Evolutionary conservation across 2,797 vertebrate genomes (phyloP), one percentile per base, ranked within the genome.

Genomic region (Lithobates sylvaticus): DNA sequence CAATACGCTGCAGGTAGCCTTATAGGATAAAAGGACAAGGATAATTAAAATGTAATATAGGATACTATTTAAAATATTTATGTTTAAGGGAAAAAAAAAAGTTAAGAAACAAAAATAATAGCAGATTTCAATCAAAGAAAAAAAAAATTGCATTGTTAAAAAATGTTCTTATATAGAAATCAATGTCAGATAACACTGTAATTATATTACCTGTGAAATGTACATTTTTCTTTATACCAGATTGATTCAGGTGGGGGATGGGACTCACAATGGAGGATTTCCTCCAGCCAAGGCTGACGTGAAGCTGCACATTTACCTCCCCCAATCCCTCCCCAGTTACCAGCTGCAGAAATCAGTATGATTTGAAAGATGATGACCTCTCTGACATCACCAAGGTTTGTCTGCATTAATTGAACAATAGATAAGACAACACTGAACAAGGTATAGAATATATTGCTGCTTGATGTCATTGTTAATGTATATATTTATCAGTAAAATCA

Each of bases 331-430:
- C 69, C 68, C 47, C 69, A 72, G 47, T 50, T 61, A 61, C n/a
- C 50, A 84, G 76, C 50, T 78, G 76, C 54, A 73, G 26, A 50
- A 61, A 72, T 32, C 58, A 78, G 65, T 68, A 42, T 73, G 32
- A 47, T 65, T 13, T 64, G 47, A 78, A 34, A 72, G 76, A 44
- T 36, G 32, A 61, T 72, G 83, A 72, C 83, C 67, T 42, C 76
- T 78, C 36, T 77, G 68, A 77, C 50, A 72, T 81, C 26, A 73
- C 47, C 32, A 34, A 69, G 34, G 44, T 58, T 58, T 70, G 23
- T 80, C 47, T 72, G 65, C 32, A 58, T 58, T 50, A 58, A 21
- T 29, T 16, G 32, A 81, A 69, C 44, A 29, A 12, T 50, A 61
- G 44, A 27, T n/a, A 34, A 71, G 67, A 58, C 7, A 71, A n/a